Evolutionary conservation across 2,888 invertebrate genomes (phyloP).

Genomic region (Drosophila pseudotakahashii): DNA sequence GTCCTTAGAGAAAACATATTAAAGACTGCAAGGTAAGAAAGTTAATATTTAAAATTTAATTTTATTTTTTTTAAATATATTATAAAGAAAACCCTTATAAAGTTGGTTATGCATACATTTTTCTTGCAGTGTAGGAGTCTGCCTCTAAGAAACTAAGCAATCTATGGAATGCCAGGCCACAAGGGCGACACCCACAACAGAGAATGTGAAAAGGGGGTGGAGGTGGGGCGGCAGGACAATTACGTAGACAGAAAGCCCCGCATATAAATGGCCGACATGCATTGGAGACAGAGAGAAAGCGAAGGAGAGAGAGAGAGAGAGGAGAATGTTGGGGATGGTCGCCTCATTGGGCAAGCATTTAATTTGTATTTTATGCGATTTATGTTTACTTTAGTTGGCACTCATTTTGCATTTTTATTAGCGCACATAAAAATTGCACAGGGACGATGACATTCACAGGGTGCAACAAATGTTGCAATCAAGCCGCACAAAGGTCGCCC

Average conservation of each 20-base stretch:
- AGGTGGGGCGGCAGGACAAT: constrained; percentile 56
- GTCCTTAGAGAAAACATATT: too few relatives aligned
- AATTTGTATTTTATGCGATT: constrained; percentile 71
- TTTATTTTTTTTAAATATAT: too few relatives aligned
- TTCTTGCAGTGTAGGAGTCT: constrained; percentile 6
- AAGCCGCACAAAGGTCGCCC: constrained; percentile 32
- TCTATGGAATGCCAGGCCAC: constrained; percentile 45
- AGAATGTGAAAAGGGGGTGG: constrained; percentile 11
- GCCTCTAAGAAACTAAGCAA: constrained; percentile 44
- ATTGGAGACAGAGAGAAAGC: constrained; percentile 31
- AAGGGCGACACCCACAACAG: constrained; percentile 51
- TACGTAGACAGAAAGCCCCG: constrained; percentile 44
- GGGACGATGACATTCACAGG: constrained; percentile 10
- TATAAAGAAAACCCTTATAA: too few relatives aligned
- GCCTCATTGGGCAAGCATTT: constrained; percentile 62
- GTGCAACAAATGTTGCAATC: constrained; percentile 54
- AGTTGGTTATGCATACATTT: too few relatives aligned
- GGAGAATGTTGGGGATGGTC: constrained; percentile 13
- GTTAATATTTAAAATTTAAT: too few relatives aligned
- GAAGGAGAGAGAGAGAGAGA: neutral
- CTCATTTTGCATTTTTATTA: constrained; percentile 67
- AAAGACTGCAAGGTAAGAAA: too few relatives aligned
- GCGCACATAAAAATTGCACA: constrained; percentile 50
- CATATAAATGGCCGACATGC: constrained; percentile 57
- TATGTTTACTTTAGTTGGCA: constrained; percentile 61